Percentiles rank a stretch among this genome's conserved stretches.
Conservation (phyloP, 2,113 vertebrate species). For the Symphodus melops region DNA sequence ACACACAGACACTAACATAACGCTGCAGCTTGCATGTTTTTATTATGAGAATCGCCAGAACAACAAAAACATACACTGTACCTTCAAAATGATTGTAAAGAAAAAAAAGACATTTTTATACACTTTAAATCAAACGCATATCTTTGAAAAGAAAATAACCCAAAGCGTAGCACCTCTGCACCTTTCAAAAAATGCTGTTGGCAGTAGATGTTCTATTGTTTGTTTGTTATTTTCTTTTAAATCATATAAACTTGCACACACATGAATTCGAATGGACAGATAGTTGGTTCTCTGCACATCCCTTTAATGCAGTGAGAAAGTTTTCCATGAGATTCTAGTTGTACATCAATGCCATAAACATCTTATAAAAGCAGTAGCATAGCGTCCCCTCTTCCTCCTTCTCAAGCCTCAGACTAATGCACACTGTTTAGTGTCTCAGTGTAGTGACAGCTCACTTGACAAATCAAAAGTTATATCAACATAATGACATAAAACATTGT, state of each 20-base stretch:
- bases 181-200: constrained; percentile 14
- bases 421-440: too few species aligned
- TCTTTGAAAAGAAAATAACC: constrained; percentile 26
- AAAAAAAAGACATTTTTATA: constrained; percentile 19
- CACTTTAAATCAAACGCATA: constrained; percentile 28
- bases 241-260: background rate
- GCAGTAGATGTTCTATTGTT: background rate
- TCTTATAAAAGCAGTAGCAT: background rate
- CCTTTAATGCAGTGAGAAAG: constrained; percentile 7
- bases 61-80: constrained; percentile 18
- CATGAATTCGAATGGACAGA: too few species aligned
- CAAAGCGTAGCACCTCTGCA: constrained; percentile 38
- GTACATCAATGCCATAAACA: background rate
- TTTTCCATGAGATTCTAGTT: background rate
- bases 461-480: too few species aligned
- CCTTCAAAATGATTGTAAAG: constrained; percentile 16
- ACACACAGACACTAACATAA: constrained; percentile 27
- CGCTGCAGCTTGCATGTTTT: constrained; percentile 54
- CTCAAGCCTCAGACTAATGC: constrained; percentile 12
- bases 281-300: constrained; percentile 4
- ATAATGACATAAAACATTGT: too few species aligned
- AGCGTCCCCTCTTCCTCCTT: background rate
- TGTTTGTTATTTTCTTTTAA: background rate
- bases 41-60: constrained; percentile 26
- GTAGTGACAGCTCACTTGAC: too few species aligned